Evolutionary conservation across 2,797 vertebrate species (phyloP), one percentile per base, ranked within the genome.

Genomic region (Cossypha niveicapilla): DNA sequence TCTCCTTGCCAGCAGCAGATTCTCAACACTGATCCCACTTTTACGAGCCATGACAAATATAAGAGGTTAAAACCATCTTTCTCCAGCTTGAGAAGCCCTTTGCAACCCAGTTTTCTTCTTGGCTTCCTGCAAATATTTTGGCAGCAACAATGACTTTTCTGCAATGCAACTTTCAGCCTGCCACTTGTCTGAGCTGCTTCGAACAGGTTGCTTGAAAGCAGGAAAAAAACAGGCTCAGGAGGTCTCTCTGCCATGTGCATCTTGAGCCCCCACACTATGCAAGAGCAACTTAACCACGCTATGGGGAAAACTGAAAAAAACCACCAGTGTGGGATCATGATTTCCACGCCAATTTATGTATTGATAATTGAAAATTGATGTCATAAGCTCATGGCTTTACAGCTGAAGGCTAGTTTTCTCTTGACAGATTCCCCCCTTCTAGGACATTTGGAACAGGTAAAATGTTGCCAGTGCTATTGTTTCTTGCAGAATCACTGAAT

Each of bases 71-170:
- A 93, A 85, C 65, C 34, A 66, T 88, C 63, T 37, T 92, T 72
- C 57, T 90, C 37, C 78, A 93, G 81, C 67, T 91, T 41, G 9
- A 66, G 47, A 71, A 88, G 27, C 51, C 70, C 23, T 89, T 72
- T 88, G 47, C 73, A 67, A 76, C 72, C 37, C 4, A 4, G 28
- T 86, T 96, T 92, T 75, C 50, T 56, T 82, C 54, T 67, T 27
- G n/a, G 45, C 30, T 88, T 76, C 80, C 75, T 91, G 73, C 67
- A 96, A 92, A 86, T 78, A 60, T 79, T 94, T 94, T 94, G 73
- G 86, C 23, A 4, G n/a, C 19, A 72, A 51, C 63, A 56, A 27
- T 7, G 45, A 45, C 56, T 65, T 34, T 65, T 80, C 75, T 62
- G 72, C 4, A 23, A 8, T 13, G 27, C 56, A 77, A 72, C 63